Percentiles rank a stretch among this genome's conserved stretches.
Conservation (phyloP, 2,888 invertebrate genomes). For the Trimorus sp. region DNA sequence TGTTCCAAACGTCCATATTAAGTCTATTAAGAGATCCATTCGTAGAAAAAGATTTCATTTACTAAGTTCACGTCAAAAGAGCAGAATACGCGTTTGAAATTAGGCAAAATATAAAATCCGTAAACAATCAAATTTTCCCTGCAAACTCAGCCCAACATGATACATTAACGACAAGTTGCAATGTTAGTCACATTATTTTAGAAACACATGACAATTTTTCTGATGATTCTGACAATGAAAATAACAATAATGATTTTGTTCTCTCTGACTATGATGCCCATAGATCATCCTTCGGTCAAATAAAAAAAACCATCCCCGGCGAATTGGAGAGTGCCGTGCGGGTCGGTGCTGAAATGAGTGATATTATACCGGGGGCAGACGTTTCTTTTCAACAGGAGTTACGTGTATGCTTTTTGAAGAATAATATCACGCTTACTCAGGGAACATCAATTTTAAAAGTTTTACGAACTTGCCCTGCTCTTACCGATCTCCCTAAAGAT, state of each 20-base stretch:
- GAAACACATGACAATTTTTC: too few relatives aligned
- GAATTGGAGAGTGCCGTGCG: too few relatives aligned
- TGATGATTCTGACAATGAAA: too few relatives aligned
- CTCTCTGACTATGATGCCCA: too few relatives aligned
- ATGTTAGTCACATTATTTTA: too few relatives aligned
- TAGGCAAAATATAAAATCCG: background rate
- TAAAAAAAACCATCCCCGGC: too few relatives aligned
- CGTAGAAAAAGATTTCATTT: too few relatives aligned
- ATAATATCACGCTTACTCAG: background rate
- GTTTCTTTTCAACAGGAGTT: conserved; percentile 1
- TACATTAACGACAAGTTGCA: too few relatives aligned
- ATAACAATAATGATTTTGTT: too few relatives aligned
- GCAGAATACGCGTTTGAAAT: conserved; percentile 10
- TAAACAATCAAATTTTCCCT: background rate
- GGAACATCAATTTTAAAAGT: conserved; percentile 16
- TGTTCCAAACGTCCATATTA: too few relatives aligned
- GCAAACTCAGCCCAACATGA: background rate
- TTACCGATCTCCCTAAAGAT: background rate
- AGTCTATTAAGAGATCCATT: too few relatives aligned
- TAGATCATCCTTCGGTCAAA: too few relatives aligned
- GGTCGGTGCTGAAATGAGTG: background rate
- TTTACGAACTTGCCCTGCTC: background rate
- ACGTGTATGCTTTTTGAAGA: background rate
- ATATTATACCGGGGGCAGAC: background rate
- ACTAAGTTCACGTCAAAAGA: background rate